Base-by-base conservation (phyloP, 2,888 invertebrate species). In the Volucella inanis region DNA sequence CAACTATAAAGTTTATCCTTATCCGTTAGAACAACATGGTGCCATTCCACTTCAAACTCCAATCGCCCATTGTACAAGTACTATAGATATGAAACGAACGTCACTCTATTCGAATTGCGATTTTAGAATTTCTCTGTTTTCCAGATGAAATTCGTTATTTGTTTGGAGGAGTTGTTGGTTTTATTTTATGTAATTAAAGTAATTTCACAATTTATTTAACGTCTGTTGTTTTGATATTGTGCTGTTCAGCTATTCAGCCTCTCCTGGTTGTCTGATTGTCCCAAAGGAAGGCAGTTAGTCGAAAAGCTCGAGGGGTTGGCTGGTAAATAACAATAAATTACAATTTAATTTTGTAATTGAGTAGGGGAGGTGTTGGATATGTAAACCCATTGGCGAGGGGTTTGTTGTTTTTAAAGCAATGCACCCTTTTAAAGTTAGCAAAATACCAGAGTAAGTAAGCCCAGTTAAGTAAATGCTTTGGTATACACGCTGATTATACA, bases 261-360 rank as follows among this genome's bases (percentile, higher is more conserved):
- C 0, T 31, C 31, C 31, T 31, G 31, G 31, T 52, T 55, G 43
- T 64, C 39, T 9, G 50, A 10, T 12, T 70, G 62, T 54, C 70
- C 71, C 59, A 14, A 12, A 70, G 52, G 64, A 65, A 39, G 22
- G 68, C 15, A 4, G 14, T 18, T 47, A 59, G 67, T 59, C 11
- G 14, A n/a, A 45, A 45, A 14, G 15, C 39, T 39, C 6, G 55
- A 47, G 18, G 47, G 45, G 61, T 39, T 59, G 71, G 72, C 47
- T 62, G 71, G 50, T 85, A 72, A 85, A 85, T 85, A 80, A 80
- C 84, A 76, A 85, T 85, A 81, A 85, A 85, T 85, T 85, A 85
- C 81, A 81, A 85, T 85, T 85, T 85, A 85, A 85, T 85, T 85
- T 81, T 68, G 81, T 71, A 85, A 81, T 62, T 68, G 81, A 38